Evolutionary conservation across 1,140 invertebrate species (phyloP).

Genomic region (Scylla paramamosain): DNA sequence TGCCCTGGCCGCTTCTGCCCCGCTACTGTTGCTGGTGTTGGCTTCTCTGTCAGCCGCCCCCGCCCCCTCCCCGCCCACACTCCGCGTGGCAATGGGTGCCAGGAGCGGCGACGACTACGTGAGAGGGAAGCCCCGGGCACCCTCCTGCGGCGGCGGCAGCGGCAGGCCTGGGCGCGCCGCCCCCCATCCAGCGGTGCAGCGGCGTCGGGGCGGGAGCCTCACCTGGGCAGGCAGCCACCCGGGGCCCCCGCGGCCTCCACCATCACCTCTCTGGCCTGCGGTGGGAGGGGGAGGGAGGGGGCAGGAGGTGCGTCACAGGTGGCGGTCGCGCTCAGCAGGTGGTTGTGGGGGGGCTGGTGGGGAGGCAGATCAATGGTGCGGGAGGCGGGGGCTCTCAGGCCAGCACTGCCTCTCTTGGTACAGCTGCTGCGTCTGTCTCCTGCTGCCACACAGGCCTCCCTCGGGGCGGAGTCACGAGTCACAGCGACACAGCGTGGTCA

Average conservation of each 20-base stretch:
- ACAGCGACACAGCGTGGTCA: neutral
- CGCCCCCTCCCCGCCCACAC: conserved; percentile 48
- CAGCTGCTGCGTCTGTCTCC: conserved; percentile 11
- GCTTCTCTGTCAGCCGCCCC: neutral
- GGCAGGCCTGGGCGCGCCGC: conserved; percentile 51
- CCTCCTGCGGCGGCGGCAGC: conserved; percentile 56
- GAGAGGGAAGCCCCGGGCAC: conserved; percentile 32
- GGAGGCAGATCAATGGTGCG: conserved; percentile 64
- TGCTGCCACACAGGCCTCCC: neutral
- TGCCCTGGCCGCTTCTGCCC: conserved; percentile 53
- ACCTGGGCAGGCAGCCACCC: conserved; percentile 23
- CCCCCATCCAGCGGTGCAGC: conserved; percentile 64
- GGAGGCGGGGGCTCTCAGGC: conserved; percentile 41
- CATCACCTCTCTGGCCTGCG: conserved; percentile 31
- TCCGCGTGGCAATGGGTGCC: conserved; percentile 63
- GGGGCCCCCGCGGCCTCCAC: conserved; percentile 27
- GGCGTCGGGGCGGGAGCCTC: conserved; percentile 37
- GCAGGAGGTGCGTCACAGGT: conserved; percentile 52
- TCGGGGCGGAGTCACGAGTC: neutral
- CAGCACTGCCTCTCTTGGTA: neutral
- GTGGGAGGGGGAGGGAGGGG: conserved; percentile 24
- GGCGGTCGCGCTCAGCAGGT: conserved; percentile 67
- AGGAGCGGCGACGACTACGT: conserved; percentile 35
- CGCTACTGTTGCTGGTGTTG: conserved; percentile 13
- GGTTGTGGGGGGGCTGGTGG: conserved; percentile 44